These are phyloP conservation scores for Ormyrus labotus DNA, from an alignment of 2,888 invertebrate genomes.

Conservation along the genomic window DNA sequence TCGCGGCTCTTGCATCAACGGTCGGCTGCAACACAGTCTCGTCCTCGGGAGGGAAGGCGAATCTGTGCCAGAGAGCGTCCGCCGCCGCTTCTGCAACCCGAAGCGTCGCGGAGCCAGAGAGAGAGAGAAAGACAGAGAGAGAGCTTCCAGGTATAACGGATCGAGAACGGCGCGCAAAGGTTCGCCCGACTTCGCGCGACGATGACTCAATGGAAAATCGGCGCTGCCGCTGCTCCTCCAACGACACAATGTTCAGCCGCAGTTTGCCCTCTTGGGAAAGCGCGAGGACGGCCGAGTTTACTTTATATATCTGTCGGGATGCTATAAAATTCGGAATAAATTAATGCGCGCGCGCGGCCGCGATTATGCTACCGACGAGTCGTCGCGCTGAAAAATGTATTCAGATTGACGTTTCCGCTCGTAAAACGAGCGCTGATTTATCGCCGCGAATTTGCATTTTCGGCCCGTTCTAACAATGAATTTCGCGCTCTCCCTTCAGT, in stretches of 20 bases:
- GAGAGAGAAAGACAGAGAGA: too few species aligned
- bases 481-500: not conserved
- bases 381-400: not conserved
- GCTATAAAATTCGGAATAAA: too few species aligned
- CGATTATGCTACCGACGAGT: not conserved
- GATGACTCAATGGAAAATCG: not conserved
- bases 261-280: too few species aligned
- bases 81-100: not conserved
- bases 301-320: too few species aligned
- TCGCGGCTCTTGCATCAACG: constrained; percentile 10
- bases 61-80: constrained; percentile 11
- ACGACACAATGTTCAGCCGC: too few species aligned
- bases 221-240: too few species aligned
- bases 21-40: not conserved
- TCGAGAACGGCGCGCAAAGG: not conserved
- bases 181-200: not conserved
- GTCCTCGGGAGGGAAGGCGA: constrained; percentile 13
- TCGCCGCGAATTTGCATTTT: constrained; percentile 5
- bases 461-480: not conserved
- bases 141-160: constrained; percentile 27
- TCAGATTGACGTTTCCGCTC: not conserved
- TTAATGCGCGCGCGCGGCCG: not conserved
- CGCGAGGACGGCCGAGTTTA: too few species aligned
- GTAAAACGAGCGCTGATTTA: constrained; percentile 13
- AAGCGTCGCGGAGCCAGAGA: too few species aligned